Base-by-base conservation (phyloP, 2,888 invertebrate species). In the Drosophila sordidapex region DNA sequence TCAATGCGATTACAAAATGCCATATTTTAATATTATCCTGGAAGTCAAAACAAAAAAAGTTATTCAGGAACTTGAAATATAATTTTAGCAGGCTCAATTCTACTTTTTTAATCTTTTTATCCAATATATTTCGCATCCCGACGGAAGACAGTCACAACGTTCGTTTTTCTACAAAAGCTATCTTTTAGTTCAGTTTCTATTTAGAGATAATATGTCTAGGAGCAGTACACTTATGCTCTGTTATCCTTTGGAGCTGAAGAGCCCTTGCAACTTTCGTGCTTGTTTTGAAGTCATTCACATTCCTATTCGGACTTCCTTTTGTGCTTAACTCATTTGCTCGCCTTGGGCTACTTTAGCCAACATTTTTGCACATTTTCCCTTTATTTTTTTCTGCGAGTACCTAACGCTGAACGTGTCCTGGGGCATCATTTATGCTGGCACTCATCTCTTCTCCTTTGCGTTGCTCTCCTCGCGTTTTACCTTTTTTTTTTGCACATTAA, bases 351-450 rank as follows among this genome's bases (percentile, higher is more conserved):
- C 57, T 60, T 53, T 74, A 36, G 57, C n/a, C 62, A 38, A 63
- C 70, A 59, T 63, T 79, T 74, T 64, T 64, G 70, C 75, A 51
- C 53, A 74, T 58, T 70, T 58, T 59, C 21, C 35, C 33, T 15
- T n/a, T n/a, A 15, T 10, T 38, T 15, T 13, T 13, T 56, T 27
- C 40, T 33, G 38, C 13, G n/a, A 38, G 54, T 27, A 60, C 48
- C 61, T 49, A 70, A 49, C 58, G 63, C 46, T 21, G 57, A 49
- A 69, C 36, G 67, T 69, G 79, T 83, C 75, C 84, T 81, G 68
- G 70, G 75, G 76, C 78, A 78, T 83, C 68, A 70, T 81, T 75
- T 83, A 75, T 83, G 75, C 78, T 70, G 70, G 53, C 67, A 66
- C 80, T 80, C 73, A 70, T 58, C 66, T 63, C 67, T 35, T 52